Evolutionary conservation across 1,140 invertebrate species (phyloP), one percentile per base, ranked within the genome.

Genomic region (Drosophila athabasca): DNA sequence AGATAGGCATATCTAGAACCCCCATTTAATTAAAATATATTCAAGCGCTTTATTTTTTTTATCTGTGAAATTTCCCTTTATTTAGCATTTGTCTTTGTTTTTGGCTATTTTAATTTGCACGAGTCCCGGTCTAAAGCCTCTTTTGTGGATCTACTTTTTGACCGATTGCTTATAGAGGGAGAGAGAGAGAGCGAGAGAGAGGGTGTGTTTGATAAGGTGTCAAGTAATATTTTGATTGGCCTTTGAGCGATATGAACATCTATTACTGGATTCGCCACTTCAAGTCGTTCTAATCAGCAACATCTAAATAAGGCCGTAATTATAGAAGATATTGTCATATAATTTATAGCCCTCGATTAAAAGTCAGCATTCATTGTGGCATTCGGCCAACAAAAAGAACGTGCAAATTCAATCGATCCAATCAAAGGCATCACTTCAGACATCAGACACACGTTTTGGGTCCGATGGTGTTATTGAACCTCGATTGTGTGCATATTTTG

Each of bases 1-100:
- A 69, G 65, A 70, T 69, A 50, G 67, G 26, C 67, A 43, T 69
- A 70, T 70, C 67, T 31, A 15, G 11, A 17, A n/a, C 15, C 39
- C 46, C 48, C 35, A 45, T 9, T 58, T 70, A 69, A 70, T 70
- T 70, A 70, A 70, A 70, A 69, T 70, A 69, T 69, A 69, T 69
- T 58, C 44, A 69, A 69, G 67, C 50, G 24, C 4, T 35, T 17
- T n/a, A 41, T 69, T 69, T 69, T 8, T 69, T 69, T 69, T 70
- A 70, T 70, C 67, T 53, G 67, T 35, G 9, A 22, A 57, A 49
- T 57, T 69, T 69, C 65, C 65, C 65, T 49, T 69, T 70, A 70
- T 70, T 55, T 67, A 13, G 29, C 62, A 26, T 31, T 26, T 51
- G 29, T 24, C 49, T 29, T 69, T 69, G 66, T 57, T 35, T 57